Percentiles rank a stretch among this genome's conserved stretches.
Evolutionary conservation across 2,113 vertebrate genomes (phyloP).

Genomic region (Callipepla squamata): DNA sequence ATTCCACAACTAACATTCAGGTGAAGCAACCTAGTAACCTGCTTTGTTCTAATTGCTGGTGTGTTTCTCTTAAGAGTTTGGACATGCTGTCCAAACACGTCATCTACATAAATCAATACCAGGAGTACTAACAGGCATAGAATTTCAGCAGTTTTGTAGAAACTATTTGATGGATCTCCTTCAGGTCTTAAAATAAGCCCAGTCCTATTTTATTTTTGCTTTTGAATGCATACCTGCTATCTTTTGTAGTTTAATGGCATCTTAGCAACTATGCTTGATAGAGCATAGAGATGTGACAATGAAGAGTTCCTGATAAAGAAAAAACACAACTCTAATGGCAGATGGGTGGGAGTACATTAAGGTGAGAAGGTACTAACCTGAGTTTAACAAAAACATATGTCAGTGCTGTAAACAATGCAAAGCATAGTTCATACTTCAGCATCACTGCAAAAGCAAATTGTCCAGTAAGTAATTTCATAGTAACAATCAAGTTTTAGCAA

Average conservation of each 20-base stretch:
- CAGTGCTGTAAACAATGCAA: background rate
- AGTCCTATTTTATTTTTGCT: background rate
- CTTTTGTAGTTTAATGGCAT: background rate
- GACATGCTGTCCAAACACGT: background rate
- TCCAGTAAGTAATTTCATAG: background rate
- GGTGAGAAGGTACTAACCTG: background rate
- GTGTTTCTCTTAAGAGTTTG: background rate
- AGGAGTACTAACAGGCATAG: background rate
- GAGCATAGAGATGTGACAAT: background rate
- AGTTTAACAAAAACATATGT: background rate
- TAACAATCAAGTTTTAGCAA: background rate
- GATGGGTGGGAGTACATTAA: background rate
- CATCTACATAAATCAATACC: background rate
- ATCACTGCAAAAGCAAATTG: background rate
- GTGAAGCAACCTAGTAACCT: background rate
- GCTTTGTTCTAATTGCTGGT: background rate
- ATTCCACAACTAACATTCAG: background rate
- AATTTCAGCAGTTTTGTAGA: background rate
- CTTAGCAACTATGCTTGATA: background rate
- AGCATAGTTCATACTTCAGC: background rate
- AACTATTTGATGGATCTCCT: background rate
- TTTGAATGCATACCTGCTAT: background rate
- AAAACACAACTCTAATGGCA: background rate
- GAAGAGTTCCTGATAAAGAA: background rate
- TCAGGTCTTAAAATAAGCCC: background rate